Conservation (phyloP, 2,888 invertebrate species). For the Polyploca ridens region DNA sequence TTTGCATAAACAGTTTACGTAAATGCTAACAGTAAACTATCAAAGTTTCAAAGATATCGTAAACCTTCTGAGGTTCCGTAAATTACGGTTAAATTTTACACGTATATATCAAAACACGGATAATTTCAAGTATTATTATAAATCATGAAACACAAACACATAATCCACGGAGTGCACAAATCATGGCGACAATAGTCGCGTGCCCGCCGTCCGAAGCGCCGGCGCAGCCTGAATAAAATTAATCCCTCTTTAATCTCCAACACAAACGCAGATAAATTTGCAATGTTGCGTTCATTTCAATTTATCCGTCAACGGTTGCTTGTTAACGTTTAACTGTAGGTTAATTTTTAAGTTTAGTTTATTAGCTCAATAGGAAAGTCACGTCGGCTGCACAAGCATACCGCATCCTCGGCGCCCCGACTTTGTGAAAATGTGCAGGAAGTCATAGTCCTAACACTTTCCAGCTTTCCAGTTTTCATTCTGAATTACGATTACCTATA, state of each 20-base stretch:
- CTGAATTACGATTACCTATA: too few species aligned
- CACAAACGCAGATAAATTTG: constrained; percentile 50
- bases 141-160: constrained; percentile 14
- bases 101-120: not conserved
- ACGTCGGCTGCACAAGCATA: not conserved
- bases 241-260: constrained; percentile 44
- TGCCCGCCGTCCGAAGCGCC: constrained; percentile 45
- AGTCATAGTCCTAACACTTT: too few species aligned
- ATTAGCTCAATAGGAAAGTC: not conserved
- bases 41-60: too few species aligned
- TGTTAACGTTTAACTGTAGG: constrained; percentile 31
- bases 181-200: constrained; percentile 39
- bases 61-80: too few species aligned
- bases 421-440: too few species aligned
- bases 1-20: too few species aligned
- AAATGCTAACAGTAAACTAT: too few species aligned
- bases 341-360: not conserved
- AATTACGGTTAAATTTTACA: not conserved
- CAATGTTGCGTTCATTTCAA: constrained; percentile 45
- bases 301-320: constrained; percentile 41
- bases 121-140: not conserved
- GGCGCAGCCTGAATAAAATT: constrained; percentile 50
- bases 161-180: constrained; percentile 25
- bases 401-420: too few species aligned
- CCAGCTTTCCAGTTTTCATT: too few species aligned